A percentile compares a stretch with the other conserved stretches of the same genome.
Evolutionary conservation across 2,797 vertebrate genomes (phyloP).

Genomic region (Phrynocephalus forsythii): DNA sequence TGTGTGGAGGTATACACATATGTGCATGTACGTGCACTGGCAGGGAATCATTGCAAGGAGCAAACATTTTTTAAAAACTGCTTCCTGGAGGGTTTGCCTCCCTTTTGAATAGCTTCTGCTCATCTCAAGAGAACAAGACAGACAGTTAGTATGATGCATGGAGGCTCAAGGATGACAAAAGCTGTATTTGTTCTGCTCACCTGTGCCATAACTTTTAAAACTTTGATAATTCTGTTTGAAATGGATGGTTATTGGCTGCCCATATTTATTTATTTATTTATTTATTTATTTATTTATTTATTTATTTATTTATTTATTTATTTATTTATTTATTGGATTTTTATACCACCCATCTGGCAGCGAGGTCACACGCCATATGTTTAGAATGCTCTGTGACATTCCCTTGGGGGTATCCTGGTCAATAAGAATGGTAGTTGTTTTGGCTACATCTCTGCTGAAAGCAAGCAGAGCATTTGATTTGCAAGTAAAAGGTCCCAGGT

Average conservation of each 20-base stretch:
- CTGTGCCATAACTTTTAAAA: background rate
- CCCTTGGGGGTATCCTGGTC: background rate
- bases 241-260: background rate
- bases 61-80: too few species aligned
- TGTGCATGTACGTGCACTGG: background rate
- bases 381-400: background rate
- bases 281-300: too few species aligned
- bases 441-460: background rate
- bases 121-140: background rate
- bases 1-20: background rate
- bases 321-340: too few species aligned
- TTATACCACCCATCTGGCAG: too few species aligned
- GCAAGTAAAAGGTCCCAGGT: background rate
- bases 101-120: too few species aligned
- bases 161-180: background rate
- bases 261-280: too few species aligned
- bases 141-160: background rate
- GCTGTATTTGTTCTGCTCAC: background rate
- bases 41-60: background rate
- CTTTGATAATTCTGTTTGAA: background rate
- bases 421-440: background rate
- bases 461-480: background rate
- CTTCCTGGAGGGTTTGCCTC: too few species aligned
- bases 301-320: too few species aligned
- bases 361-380: background rate